Base-by-base conservation (phyloP, 2,797 vertebrate species). In the Chloroceryle inda region DNA sequence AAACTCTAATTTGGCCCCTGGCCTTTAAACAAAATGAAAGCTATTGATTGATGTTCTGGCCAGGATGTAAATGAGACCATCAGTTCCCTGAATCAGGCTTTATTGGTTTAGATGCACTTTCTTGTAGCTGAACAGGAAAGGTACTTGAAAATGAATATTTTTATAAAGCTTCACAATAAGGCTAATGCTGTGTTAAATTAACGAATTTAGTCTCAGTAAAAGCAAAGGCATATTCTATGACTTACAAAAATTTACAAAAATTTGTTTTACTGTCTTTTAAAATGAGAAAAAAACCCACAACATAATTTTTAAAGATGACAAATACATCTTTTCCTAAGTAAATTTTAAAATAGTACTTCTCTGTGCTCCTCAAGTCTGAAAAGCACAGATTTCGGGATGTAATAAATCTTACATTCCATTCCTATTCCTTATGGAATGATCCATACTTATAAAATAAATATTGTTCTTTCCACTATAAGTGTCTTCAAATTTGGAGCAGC, bases 1-100 rank as follows among this genome's bases (percentile, higher is more conserved):
- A 97, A 97, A 97, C 95, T 97, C 94, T 95, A 89, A 95, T 97
- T 98, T 98, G 96, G 96, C 95, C 95, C 69, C 76, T 97, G 94
- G 96, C 93, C 93, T 98, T 97, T 97, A 97, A 97, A 97, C 87
- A 96, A 96, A 97, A 97, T 97, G 95, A 97, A 96, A 97, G 75
- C 42, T 97, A 97, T 97, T 96, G 97, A 98, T 86, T 96, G 92
- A 97, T 97, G 88, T 86, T 93, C 94, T 96, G 94, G 92, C 89
- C 88, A 93, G 78, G 92, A 97, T 97, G 94, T 88, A 96, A 97
- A 97, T 96, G 56, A 94, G 66, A 49, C 94, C 81, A 89, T 94
- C 90, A 91, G 84, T 80, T 96, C 88, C 94, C 94, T 89, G 94
- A 96, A 96, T 95, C 87, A 93, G 68, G 27, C 82, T 94, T 96